Evolutionary conservation across 2,888 invertebrate genomes (phyloP).

Genomic region (Calliphora vomitoria): DNA sequence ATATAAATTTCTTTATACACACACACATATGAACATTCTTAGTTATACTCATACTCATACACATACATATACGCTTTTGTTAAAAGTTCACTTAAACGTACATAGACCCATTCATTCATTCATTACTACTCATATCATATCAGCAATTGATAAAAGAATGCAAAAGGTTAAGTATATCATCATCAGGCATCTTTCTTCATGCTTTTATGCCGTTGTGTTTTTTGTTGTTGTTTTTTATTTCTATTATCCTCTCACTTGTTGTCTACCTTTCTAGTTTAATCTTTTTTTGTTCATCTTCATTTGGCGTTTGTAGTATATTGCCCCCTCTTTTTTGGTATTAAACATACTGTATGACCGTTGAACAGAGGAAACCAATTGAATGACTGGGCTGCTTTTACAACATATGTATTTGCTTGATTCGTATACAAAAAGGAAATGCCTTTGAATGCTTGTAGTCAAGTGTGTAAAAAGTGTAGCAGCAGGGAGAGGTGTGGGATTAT

Average conservation of each 20-base stretch:
- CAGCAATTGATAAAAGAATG: constrained; percentile 57
- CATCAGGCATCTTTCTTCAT: constrained; percentile 47
- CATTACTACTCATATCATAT: constrained; percentile 5
- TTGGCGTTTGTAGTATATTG: constrained; percentile 1
- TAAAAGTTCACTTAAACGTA: constrained; percentile 40
- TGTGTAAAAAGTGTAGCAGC: background rate
- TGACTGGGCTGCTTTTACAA: constrained; percentile 27
- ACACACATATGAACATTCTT: constrained; percentile 3
- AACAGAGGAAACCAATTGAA: constrained; percentile 46
- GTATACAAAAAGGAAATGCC: constrained; percentile 46
- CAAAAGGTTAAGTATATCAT: constrained; percentile 65
- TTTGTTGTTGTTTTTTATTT: constrained; percentile 9
- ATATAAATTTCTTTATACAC: constrained; percentile 16
- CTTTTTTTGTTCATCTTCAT: background rate
- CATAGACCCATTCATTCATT: constrained; percentile 21
- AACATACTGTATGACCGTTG: constrained; percentile 38
- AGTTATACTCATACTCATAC: background rate
- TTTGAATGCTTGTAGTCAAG: constrained; percentile 22
- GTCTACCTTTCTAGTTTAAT: constrained; percentile 31
- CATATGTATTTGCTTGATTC: constrained; percentile 41
- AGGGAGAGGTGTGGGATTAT: background rate
- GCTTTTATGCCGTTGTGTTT: too few species aligned
- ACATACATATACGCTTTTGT: constrained; percentile 17
- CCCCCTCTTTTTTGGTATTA: background rate
- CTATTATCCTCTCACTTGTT: constrained; percentile 16